Evolutionary conservation across 1,140 invertebrate species (phyloP).

Genomic region (Oncopodura yosiiana): DNA sequence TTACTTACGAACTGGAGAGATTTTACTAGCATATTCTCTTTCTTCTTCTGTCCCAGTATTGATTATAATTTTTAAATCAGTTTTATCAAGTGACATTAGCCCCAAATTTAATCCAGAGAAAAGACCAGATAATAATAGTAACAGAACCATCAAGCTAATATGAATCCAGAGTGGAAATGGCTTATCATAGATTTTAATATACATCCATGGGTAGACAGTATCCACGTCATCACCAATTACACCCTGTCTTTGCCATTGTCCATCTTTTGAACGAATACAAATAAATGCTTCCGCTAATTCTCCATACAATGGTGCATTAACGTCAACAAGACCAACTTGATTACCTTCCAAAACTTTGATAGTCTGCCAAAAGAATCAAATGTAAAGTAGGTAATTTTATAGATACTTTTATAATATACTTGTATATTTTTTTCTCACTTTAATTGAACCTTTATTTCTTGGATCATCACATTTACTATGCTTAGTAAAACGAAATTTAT

Average conservation of each 20-base stretch:
- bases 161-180: constrained; percentile 35
- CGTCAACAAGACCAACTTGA: constrained; percentile 1
- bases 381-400: no score
- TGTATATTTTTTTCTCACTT: neutral
- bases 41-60: constrained; percentile 40
- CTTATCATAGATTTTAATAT: constrained; percentile 12
- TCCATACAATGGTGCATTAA: constrained; percentile 4
- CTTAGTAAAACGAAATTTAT: constrained; percentile 16
- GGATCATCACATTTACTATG: constrained; percentile 12
- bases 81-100: constrained; percentile 52
- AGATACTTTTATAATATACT: neutral
- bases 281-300: constrained; percentile 18
- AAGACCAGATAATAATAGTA: constrained; percentile 48
- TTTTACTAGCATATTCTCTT: constrained; percentile 43
- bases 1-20: constrained; percentile 43
- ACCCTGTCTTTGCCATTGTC: constrained; percentile 2
- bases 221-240: neutral
- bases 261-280: constrained; percentile 7
- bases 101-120: constrained; percentile 53
- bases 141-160: constrained; percentile 40
- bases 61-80: constrained; percentile 48
- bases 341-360: no score
- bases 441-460: neutral
- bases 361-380: no score
- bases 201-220: constrained; percentile 7